A percentile compares a stretch with the other conserved stretches of the same genome.
phyloP scores from a whole-genome alignment of 2,113 vertebrate species.

The Rynchops niger region DNA sequence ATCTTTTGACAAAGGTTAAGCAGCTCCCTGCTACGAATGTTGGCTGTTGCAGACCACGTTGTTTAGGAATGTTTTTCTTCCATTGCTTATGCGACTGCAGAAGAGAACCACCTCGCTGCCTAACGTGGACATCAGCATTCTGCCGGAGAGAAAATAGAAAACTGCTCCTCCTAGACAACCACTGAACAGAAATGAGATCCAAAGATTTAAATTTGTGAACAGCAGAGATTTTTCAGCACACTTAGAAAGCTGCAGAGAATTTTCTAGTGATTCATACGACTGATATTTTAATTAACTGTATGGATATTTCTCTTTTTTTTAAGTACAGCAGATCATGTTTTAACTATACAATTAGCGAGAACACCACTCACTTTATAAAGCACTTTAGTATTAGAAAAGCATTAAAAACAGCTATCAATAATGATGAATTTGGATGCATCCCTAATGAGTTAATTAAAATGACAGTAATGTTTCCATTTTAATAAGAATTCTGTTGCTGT shows the following conservation, averaged over 20 bases:
- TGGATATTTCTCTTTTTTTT: neutral
- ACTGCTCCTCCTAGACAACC: neutral
- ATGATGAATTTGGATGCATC: constrained; percentile 34
- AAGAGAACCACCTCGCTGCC: neutral
- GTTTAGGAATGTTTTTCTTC: neutral
- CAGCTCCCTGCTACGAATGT: neutral
- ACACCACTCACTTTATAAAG: constrained; percentile 7
- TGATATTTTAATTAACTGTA: constrained; percentile 17
- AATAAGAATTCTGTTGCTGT: constrained; percentile 18
- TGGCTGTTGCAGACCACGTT: neutral
- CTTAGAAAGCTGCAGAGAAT: neutral
- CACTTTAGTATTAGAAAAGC: neutral
- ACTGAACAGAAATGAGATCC: neutral
- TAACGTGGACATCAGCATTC: neutral
- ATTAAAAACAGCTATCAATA: constrained; percentile 24
- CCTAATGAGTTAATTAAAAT: constrained; percentile 67
- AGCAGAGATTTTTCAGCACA: neutral
- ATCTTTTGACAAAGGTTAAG: constrained; percentile 22
- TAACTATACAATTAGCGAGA: neutral
- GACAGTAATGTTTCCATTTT: constrained; percentile 21
- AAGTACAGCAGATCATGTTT: constrained; percentile 9
- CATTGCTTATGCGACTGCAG: neutral
- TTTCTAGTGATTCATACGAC: neutral
- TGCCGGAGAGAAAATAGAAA: neutral
- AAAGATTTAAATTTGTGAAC: neutral